Base-by-base conservation (phyloP, 2,113 vertebrate species). In the Oncorhynchus keta region DNA sequence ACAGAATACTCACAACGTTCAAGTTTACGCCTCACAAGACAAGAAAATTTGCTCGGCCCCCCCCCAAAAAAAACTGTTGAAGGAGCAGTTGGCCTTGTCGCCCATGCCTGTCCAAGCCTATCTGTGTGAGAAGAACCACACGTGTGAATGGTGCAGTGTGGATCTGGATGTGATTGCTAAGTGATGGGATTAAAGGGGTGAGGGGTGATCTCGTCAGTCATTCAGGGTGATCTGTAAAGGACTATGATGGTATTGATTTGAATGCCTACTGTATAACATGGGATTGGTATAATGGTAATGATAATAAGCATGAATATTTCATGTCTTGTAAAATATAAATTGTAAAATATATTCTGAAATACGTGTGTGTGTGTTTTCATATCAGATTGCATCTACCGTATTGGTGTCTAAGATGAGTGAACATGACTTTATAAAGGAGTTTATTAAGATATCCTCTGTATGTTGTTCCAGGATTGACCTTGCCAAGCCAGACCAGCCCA, bases 401-500 rank as follows among this genome's bases (percentile, higher is more conserved):
- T 28, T 64, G n/a, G 39, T 57, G 20, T 14, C 55, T 20, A 18
- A 57, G 18, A 57, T 57, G 20, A 18, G 20, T 57, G 18, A 20
- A 57, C 6, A 12, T 1, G 3, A 57, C 55, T 57, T 45, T 11
- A 45, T 45, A 9, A 39, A 39, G 7, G 7, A 9, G 7, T 39
- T 39, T 39, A 20, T 20, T 11, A 45, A 45, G 39, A 11, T 3
- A 11, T 45, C 39, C n/a, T 24, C 20, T 62, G 59, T 3, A 62
- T 72, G 59, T 12, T 71, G 5, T 70, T 8, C 65, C 81, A 99
- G 98, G 89, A 99, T 99, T 88, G 97, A 99, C 79, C 90, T 99
- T 79, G 96, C 95, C 79, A 99, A 99, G 81, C 95, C 97, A 78
- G 97, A 97, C 86, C 97, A 99, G 72, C 97, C 93, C 18, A 98